Evolutionary conservation across 2,797 vertebrate genomes (phyloP).

Genomic region (Pantherophis vulpinus): DNA sequence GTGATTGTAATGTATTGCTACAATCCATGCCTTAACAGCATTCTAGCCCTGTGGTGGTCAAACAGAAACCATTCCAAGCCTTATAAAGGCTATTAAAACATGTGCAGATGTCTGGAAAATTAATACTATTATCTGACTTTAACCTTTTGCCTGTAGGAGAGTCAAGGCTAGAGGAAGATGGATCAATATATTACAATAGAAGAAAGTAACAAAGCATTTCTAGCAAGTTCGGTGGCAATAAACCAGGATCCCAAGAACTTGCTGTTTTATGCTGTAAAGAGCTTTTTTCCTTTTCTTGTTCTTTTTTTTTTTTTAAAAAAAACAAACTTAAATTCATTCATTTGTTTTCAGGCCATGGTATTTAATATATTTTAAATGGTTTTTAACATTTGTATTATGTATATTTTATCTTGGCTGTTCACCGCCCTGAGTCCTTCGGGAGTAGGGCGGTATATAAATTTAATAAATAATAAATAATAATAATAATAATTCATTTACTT

Average conservation of each 20-base stretch:
- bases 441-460: too few species aligned
- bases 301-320: slow-evolving; percentile 5
- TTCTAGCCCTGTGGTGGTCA: slow-evolving; percentile 75
- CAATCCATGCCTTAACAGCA: slow-evolving; percentile 71
- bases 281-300: slow-evolving; percentile 48
- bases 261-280: slow-evolving; percentile 34
- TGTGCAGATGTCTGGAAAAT: slow-evolving; percentile 80
- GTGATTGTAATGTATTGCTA: slow-evolving; percentile 71
- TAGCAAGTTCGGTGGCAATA: slow-evolving; percentile 42
- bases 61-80: slow-evolving; percentile 70
- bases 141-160: slow-evolving; percentile 73
- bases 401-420: too few species aligned
- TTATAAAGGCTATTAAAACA: slow-evolving; percentile 78
- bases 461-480: too few species aligned
- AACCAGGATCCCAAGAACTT: slow-evolving; percentile 31
- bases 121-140: slow-evolving; percentile 77
- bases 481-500: slow-evolving; percentile 46
- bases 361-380: too few species aligned
- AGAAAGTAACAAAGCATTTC: slow-evolving; percentile 58
- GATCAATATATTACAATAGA: slow-evolving; percentile 69
- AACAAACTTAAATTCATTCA: slow-evolving; percentile 32
- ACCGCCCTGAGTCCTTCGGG: too few species aligned
- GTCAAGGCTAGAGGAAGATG: slow-evolving; percentile 66
- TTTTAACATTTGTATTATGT: too few species aligned
- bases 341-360: slow-evolving; percentile 12